A percentile compares a stretch with the other conserved stretches of the same genome.
Evolutionary conservation across 2,113 vertebrate genomes (phyloP).

Genomic region (Benthochromis sp.): DNA sequence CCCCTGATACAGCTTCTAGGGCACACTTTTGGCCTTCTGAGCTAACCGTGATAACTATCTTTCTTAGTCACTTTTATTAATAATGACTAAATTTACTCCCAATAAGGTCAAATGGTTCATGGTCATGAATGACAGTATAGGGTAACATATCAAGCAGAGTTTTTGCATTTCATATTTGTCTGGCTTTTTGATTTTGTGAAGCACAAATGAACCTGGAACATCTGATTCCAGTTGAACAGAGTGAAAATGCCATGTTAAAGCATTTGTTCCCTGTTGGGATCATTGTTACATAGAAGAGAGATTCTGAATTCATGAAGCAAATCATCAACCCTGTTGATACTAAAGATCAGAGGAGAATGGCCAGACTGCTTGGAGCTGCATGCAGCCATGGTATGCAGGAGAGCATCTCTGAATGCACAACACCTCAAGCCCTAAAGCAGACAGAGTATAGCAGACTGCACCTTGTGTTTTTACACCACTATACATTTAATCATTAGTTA

Average conservation of each 20-base stretch:
- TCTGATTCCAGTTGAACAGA: background rate
- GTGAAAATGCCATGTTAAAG: fast-evolving
- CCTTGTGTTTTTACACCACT: background rate
- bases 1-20: background rate
- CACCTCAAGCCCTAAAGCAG: background rate
- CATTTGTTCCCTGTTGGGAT: background rate
- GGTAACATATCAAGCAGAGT: background rate
- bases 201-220: background rate
- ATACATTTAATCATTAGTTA: background rate
- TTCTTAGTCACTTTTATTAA: background rate
- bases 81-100: background rate
- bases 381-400: background rate
- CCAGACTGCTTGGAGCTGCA: background rate
- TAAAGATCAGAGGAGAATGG: background rate
- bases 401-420: fast-evolving
- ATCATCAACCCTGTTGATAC: background rate
- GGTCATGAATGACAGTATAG: background rate
- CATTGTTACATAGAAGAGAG: background rate
- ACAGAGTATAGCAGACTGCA: background rate
- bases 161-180: background rate
- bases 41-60: background rate
- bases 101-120: fast-evolving
- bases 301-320: background rate
- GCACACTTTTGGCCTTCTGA: background rate
- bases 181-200: background rate